phyloP scores from a whole-genome alignment of 2,888 invertebrate genomes.

The Ariolimax columbianus region DNA sequence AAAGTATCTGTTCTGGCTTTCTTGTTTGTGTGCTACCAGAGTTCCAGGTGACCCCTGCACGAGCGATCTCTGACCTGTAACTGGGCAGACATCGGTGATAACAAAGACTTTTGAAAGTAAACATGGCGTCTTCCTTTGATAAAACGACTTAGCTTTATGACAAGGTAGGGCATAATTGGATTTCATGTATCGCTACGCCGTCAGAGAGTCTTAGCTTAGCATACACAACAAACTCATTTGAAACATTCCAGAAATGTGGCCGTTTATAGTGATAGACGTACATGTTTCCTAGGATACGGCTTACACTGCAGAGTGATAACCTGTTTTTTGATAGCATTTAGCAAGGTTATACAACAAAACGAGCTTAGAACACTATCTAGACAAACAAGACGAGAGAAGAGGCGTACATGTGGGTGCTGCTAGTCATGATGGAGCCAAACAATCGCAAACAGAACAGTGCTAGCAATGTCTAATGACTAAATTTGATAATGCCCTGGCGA shows the following conservation, averaged over 20 bases:
- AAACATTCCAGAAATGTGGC: neutral
- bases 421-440: neutral
- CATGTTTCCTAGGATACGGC: too few species aligned
- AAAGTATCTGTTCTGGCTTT: neutral
- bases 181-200: neutral
- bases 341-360: neutral
- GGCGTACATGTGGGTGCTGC: too few species aligned
- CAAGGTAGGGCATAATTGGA: constrained; percentile 25
- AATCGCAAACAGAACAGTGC: too few species aligned
- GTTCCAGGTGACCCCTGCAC: constrained; percentile 41
- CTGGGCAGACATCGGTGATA: constrained; percentile 21
- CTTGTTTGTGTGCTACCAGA: neutral
- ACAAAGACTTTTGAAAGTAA: constrained; percentile 15
- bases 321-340: constrained; percentile 22
- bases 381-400: neutral
- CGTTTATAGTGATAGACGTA: neutral
- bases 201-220: neutral
- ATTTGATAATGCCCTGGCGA: too few species aligned
- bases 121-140: constrained; percentile 6
- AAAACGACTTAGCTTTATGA: constrained; percentile 34
- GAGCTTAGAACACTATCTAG: neutral
- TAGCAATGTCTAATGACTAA: too few species aligned
- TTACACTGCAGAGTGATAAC: constrained; percentile 3
- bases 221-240: neutral
- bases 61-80: constrained; percentile 29